Evolutionary conservation across 2,888 invertebrate species (phyloP).

Genomic region (Hypomecis atomaria): DNA sequence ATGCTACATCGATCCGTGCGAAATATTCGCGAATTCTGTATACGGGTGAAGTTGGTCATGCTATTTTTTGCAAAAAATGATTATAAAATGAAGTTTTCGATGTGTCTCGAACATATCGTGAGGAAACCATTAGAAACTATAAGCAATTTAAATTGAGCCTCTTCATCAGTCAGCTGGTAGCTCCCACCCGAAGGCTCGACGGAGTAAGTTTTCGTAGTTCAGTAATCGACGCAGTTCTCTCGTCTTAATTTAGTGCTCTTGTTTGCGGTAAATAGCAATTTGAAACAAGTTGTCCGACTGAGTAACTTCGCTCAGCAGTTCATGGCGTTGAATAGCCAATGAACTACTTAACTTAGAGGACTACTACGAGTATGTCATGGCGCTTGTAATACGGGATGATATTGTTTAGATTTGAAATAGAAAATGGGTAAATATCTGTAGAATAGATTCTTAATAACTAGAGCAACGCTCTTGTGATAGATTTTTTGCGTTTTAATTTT

Average conservation of each 20-base stretch:
- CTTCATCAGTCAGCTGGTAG: background rate
- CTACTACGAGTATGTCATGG: background rate
- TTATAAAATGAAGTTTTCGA: too few species aligned
- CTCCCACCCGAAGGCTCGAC: constrained; percentile 34
- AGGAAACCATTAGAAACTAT: too few species aligned
- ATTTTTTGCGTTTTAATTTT: too few species aligned
- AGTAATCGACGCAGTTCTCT: constrained; percentile 60
- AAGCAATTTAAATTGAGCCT: background rate
- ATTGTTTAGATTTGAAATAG: too few species aligned
- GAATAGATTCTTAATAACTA: too few species aligned
- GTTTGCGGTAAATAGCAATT: constrained; percentile 79
- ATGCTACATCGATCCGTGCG: too few species aligned
- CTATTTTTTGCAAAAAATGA: too few species aligned
- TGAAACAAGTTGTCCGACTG: constrained; percentile 69
- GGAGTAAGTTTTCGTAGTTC: constrained; percentile 45
- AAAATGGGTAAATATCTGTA: too few species aligned
- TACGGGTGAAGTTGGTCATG: too few species aligned
- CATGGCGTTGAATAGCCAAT: constrained; percentile 58
- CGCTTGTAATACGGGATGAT: background rate
- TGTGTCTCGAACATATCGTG: too few species aligned
- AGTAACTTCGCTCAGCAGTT: constrained; percentile 59
- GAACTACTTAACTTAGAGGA: constrained; percentile 44
- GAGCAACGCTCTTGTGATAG: too few species aligned
- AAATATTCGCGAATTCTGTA: too few species aligned
- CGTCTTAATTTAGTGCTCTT: constrained; percentile 77